phyloP scores from a whole-genome alignment of 2,888 invertebrate species.

The Scaptomyza caliginosa region DNA sequence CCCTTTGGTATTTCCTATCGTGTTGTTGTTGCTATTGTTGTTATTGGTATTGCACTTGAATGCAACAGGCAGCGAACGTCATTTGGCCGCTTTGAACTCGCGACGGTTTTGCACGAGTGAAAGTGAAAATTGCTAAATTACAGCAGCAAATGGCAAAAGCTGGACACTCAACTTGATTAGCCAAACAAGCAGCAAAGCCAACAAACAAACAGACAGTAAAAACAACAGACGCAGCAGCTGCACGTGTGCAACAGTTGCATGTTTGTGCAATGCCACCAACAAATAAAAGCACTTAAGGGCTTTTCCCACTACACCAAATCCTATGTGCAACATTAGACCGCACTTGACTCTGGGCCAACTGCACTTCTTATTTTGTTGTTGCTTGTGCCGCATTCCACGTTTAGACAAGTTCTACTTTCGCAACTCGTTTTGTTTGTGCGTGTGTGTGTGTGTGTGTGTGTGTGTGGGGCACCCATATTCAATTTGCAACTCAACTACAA shows the following conservation, averaged over 20 bases:
- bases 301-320: constrained; percentile 1
- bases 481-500: constrained; percentile 62
- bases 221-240: constrained; percentile 39
- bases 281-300: not conserved
- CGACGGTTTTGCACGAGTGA: constrained; percentile 67
- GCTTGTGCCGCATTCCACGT: constrained; percentile 48
- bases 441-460: no score
- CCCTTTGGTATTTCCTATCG: constrained; percentile 11
- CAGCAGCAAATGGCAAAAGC: constrained; percentile 38
- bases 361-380: constrained; percentile 16
- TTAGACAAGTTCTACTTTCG: constrained; percentile 76
- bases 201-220: constrained; percentile 30
- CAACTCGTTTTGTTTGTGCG: constrained; percentile 75
- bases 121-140: constrained; percentile 81
- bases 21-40: not conserved
- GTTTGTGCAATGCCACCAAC: constrained; percentile 46
- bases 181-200: constrained; percentile 16
- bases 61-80: constrained; percentile 40
- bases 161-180: constrained; percentile 54
- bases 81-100: constrained; percentile 60
- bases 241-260: constrained; percentile 60
- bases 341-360: constrained; percentile 38
- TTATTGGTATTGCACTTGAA: constrained; percentile 22
- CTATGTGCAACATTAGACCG: constrained; percentile 8
- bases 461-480: constrained; percentile 49